Percentiles rank a stretch among this genome's conserved stretches.
Conservation (phyloP, 2,113 vertebrate genomes). For the Lota lota region DNA sequence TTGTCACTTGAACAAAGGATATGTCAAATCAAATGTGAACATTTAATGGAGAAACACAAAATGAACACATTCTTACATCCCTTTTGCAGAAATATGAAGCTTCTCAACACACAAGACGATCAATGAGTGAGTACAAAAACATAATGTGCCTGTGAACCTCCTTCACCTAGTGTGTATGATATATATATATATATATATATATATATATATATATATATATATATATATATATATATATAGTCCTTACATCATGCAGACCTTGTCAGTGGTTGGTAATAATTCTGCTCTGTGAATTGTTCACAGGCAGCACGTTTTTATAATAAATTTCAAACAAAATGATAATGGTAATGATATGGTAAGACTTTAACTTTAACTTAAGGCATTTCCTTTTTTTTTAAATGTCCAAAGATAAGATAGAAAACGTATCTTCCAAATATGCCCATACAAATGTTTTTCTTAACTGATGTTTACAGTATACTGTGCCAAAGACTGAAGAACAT, state of each 20-base stretch:
- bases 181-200: constrained; percentile 41
- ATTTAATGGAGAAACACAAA: constrained; percentile 50
- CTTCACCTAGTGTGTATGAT: constrained; percentile 28
- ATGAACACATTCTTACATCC: constrained; percentile 15
- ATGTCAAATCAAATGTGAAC: constrained; percentile 48
- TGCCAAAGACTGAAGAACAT: constrained; percentile 28
- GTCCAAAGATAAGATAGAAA: constrained; percentile 42
- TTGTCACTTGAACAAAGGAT: constrained; percentile 52
- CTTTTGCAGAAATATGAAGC: constrained; percentile 35
- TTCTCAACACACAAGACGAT: constrained; percentile 62
- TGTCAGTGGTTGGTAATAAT: constrained; percentile 47
- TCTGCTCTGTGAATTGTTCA: constrained; percentile 39
- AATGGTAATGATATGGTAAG: constrained; percentile 7
- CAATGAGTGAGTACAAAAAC: constrained; percentile 44
- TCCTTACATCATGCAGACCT: constrained; percentile 55
- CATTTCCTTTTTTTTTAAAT: constrained; percentile 27
- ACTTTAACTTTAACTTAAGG: constrained; percentile 14
- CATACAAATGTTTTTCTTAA: constrained; percentile 27
- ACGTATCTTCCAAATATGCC: constrained; percentile 36
- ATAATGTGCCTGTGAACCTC: constrained; percentile 59
- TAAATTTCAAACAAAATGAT: no score
- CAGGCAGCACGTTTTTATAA: constrained; percentile 27
- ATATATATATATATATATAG: constrained; percentile 42
- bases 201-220: constrained; percentile 36
- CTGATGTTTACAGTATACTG: constrained; percentile 35